Evolutionary conservation across 2,888 invertebrate genomes (phyloP).

Genomic region (Melanostoma scalare): DNA sequence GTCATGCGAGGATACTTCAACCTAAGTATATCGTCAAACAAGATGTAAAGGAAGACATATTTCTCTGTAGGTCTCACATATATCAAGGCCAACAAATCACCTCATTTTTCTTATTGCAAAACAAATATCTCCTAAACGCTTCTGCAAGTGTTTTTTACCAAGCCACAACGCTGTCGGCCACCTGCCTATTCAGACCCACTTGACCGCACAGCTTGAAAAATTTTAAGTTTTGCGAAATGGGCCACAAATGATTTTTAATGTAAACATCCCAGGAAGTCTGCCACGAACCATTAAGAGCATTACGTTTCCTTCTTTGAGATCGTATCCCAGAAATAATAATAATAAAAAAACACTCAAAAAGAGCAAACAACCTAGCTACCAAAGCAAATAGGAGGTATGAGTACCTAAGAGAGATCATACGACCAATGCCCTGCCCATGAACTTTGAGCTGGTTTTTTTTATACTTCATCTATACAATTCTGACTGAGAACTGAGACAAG

Average conservation of each 20-base stretch:
- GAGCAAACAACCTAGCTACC: background rate
- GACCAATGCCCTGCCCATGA: constrained; percentile 1
- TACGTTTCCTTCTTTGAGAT: background rate
- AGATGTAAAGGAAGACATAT: no score
- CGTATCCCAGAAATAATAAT: background rate
- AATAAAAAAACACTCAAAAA: background rate
- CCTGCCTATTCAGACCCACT: background rate
- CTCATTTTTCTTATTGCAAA: no score
- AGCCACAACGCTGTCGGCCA: background rate
- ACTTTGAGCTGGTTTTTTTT: background rate
- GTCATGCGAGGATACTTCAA: no score
- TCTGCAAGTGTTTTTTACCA: no score
- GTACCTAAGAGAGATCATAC: background rate
- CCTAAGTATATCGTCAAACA: no score
- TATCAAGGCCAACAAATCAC: no score
- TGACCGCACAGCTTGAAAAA: background rate
- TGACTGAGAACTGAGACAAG: no score
- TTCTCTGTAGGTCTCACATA: no score
- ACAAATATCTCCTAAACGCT: no score
- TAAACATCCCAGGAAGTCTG: background rate
- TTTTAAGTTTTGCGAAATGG: background rate
- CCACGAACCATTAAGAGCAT: background rate
- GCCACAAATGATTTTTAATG: constrained; percentile 10
- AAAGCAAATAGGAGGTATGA: background rate
- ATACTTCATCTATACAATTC: no score